Percentiles rank a stretch among this genome's conserved stretches.
These are phyloP conservation scores for Minunthozetes semirufus DNA, from an alignment of 2,888 invertebrate genomes.

Conservation along the genomic window DNA sequence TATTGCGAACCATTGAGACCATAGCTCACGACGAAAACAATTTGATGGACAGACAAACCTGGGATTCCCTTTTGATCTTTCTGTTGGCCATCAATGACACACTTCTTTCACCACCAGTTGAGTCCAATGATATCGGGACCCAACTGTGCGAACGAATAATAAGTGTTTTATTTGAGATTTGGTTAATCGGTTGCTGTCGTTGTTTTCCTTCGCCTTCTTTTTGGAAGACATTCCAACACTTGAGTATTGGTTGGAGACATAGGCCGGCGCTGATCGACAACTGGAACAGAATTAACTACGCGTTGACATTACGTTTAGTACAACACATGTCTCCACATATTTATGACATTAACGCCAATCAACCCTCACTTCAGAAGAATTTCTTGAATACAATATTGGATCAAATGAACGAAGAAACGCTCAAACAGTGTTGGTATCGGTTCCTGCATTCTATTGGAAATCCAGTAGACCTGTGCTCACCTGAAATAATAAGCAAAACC, in stretches of 20 bases:
- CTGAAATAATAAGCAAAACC: conserved; percentile 66
- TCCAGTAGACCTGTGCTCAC: conserved; percentile 83
- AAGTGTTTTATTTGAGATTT: conserved; percentile 84
- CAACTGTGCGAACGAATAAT: conserved; percentile 88
- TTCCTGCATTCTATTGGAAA: conserved; percentile 88
- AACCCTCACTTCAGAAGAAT: neutral
- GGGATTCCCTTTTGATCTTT: conserved; percentile 80
- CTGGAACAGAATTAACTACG: conserved; percentile 69
- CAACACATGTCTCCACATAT: conserved; percentile 29
- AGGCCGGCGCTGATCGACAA: conserved; percentile 84
- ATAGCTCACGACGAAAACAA: conserved; percentile 64
- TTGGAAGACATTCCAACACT: conserved; percentile 66
- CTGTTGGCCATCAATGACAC: conserved; percentile 84
- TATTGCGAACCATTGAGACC: conserved; percentile 73
- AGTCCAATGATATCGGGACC: conserved; percentile 83
- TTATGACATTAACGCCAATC: conserved; percentile 24
- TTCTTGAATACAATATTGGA: conserved; percentile 32
- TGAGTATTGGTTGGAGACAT: conserved; percentile 89
- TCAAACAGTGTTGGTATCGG: conserved; percentile 92
- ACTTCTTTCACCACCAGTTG: conserved; percentile 80
- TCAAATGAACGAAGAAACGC: conserved; percentile 74
- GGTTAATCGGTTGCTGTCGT: conserved; percentile 65
- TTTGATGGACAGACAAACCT: conserved; percentile 72
- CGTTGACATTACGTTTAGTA: conserved; percentile 69
- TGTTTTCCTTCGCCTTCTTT: conserved; percentile 91